Percentiles rank a stretch among this genome's conserved stretches.
Conservation (phyloP, 2,797 vertebrate genomes). For the Zenarchopterus dispar region DNA sequence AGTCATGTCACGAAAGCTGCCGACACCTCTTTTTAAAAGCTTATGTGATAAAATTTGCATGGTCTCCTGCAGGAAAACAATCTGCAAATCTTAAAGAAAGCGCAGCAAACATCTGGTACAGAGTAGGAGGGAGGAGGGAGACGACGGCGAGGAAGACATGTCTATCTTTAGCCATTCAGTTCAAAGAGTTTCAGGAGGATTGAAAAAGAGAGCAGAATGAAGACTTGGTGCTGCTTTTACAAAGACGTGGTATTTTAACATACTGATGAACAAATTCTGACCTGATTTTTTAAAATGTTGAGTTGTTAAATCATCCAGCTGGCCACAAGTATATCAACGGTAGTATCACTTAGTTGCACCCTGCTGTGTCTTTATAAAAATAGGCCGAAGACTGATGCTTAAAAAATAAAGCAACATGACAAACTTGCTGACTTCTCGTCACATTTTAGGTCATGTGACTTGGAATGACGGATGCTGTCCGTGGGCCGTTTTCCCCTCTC, state of each 20-base stretch:
- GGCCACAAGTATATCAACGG: neutral
- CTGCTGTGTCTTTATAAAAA: neutral
- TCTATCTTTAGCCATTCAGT: slow-evolving; percentile 68
- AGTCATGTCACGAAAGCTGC: too few species aligned
- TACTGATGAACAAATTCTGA: neutral
- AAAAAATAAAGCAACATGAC: neutral
- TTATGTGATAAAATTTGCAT: too few species aligned
- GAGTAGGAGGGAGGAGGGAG: slow-evolving; percentile 30
- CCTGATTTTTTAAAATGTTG: neutral
- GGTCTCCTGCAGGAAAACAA: too few species aligned
- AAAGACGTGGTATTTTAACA: neutral
- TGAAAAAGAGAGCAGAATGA: slow-evolving; percentile 34
- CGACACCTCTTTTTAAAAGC: too few species aligned
- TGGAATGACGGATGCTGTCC: slow-evolving; percentile 1
- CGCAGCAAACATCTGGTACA: slow-evolving; percentile 15
- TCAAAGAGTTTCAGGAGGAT: slow-evolving; percentile 48
- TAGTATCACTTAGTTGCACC: neutral
- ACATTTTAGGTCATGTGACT: neutral
- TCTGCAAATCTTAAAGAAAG: slow-evolving; percentile 7
- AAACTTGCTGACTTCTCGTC: slow-evolving; percentile 25
- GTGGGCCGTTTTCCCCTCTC: slow-evolving; percentile 11
- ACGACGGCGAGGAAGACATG: slow-evolving; percentile 30
- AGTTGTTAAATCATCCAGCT: neutral
- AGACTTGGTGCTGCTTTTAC: slow-evolving; percentile 2
- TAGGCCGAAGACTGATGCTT: neutral